These are phyloP conservation scores for Peromyscus leucopus DNA, from an alignment of 2,113 vertebrate species.

Conservation along the genomic window DNA sequence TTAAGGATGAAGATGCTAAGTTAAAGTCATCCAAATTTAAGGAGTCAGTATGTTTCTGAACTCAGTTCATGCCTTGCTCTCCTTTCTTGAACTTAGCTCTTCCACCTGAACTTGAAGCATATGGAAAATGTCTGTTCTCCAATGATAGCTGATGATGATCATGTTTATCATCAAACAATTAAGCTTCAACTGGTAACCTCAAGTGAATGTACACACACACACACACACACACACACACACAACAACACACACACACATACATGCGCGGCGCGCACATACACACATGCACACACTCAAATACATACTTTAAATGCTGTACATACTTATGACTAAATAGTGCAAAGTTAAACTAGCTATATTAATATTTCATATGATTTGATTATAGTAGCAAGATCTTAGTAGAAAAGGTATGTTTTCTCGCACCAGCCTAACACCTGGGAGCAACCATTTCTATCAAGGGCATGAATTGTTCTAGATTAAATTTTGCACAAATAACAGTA, in stretches of 20 bases:
- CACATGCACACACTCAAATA: background rate
- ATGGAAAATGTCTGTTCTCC: background rate
- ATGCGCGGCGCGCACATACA: too few relatives aligned
- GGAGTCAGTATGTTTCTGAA: background rate
- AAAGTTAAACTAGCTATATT: constrained; percentile 38
- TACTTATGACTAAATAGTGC: background rate
- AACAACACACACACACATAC: background rate
- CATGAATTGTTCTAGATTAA: constrained; percentile 42
- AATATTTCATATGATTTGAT: constrained; percentile 27
- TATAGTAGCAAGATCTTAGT: background rate
- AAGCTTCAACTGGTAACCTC: background rate
- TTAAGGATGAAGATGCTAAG: background rate
- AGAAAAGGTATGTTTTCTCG: constrained; percentile 18
- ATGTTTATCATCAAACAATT: background rate
- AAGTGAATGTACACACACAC: background rate
- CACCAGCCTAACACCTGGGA: background rate
- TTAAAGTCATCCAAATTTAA: background rate
- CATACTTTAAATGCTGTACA: background rate
- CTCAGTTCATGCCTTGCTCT: background rate
- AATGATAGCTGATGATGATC: background rate
- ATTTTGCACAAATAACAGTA: constrained; percentile 49
- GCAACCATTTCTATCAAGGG: constrained; percentile 36
- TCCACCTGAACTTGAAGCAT: rapidly evolving
- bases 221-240: background rate
- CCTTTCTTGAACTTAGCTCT: background rate